A percentile compares a stretch with the other conserved stretches of the same genome.
These are phyloP conservation scores for Drosophila lacicola DNA, from an alignment of 2,888 invertebrate species.

Conservation along the genomic window DNA sequence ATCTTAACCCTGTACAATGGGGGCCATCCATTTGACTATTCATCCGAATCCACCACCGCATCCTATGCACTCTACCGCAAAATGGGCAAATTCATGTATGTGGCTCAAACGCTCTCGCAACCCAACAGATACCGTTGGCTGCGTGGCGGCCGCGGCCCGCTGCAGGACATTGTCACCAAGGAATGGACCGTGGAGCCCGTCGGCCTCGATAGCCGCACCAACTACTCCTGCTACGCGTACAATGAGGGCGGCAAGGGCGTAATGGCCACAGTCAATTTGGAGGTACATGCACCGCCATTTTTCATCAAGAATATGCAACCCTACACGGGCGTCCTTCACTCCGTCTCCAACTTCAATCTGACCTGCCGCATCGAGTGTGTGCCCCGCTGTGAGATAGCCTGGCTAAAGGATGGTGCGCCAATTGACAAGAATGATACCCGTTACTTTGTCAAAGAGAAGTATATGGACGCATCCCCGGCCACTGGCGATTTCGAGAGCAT, in stretches of 20 bases:
- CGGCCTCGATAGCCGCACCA: conserved; percentile 93
- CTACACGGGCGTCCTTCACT: conserved; percentile 92
- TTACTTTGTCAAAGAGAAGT: conserved; percentile 89
- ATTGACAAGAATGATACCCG: conserved; percentile 87
- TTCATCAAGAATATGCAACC: conserved; percentile 94
- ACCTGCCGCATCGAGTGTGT: conserved; percentile 96
- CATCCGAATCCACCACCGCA: conserved; percentile 48
- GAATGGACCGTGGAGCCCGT: conserved; percentile 94
- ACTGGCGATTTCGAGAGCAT: conserved; percentile 96
- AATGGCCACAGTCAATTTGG: conserved; percentile 89
- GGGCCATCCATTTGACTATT: conserved; percentile 43
- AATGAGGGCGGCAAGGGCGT: conserved; percentile 94
- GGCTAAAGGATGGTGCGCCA: conserved; percentile 92
- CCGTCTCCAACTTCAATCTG: conserved; percentile 90
- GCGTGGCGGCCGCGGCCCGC: conserved; percentile 89
- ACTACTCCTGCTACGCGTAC: conserved; percentile 94
- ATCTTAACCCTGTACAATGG: conserved; percentile 81
- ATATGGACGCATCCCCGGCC: conserved; percentile 90
- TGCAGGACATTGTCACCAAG: conserved; percentile 90
- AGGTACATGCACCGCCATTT: conserved; percentile 93
- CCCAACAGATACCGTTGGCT: conserved; percentile 90
- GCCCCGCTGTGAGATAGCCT: conserved; percentile 93
- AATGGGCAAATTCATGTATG: conserved; percentile 83
- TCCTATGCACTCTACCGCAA: conserved; percentile 77
- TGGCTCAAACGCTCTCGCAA: conserved; percentile 81